Base-by-base conservation (phyloP, 2,888 invertebrate genomes). In the Agrypnus murinus region DNA sequence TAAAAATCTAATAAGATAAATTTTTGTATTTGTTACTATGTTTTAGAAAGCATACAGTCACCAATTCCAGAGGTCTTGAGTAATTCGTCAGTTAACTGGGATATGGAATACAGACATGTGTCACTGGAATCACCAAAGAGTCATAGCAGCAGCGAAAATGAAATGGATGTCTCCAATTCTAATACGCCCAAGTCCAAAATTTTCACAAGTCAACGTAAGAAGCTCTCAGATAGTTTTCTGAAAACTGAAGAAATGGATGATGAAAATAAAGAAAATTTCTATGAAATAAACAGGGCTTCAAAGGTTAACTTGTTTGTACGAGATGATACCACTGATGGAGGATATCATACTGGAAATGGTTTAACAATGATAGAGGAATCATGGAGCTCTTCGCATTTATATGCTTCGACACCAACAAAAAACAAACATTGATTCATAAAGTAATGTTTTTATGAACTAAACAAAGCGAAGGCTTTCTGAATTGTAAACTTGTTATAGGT, bases 221-320 rank as follows among this genome's bases (percentile, higher is more conserved):
- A 85, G 75, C 78, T 86, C 14, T 85, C 85, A 0, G 82, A 84
- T 73, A 85, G 85, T 77, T 85, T 86, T 72, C 67, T 74, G 7
- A 81, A 80, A 67, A 73, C 75, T 25, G 81, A 81, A 25, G 77
- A 81, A 48, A 71, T 72, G 2, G 76, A 76, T n/a, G 58, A 65
- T 34, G 69, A 71, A 15, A 59, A 73, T 45, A 77, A 79, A 72
- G 75, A 78, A 71, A 77, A 78, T 17, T 32, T 58, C 43, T 62
- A 38, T 17, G 34, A 62, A 12, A 12, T 38, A 14, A 40, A 36
- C 14, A 14, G 40, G 32, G 6, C 31, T 12, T 1, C 10, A 12
- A 78, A 80, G 65, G 75, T 64, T 48, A 72, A 77, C 60, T 43
- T 79, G 7, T 77, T 77, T 58, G 15, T 17, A 38, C 14, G 14